Evolutionary conservation across 2,888 invertebrate species (phyloP), one percentile per base, ranked within the genome.

Genomic region (Thumatha senex): DNA sequence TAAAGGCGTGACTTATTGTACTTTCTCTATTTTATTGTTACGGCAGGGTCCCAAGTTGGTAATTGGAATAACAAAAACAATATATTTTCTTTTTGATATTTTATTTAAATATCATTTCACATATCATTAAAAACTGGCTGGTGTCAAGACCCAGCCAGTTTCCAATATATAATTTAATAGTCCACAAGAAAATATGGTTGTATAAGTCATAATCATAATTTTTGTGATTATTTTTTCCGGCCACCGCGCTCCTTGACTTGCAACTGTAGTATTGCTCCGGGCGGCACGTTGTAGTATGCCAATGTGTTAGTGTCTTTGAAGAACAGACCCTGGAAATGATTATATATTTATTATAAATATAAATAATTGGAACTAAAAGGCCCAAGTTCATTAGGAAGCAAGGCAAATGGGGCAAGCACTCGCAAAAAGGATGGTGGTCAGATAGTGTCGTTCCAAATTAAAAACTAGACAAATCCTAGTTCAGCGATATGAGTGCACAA

Each of bases 231-330:
- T 82, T 99, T 99, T 91, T 99, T 99, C 51, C 99, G 93, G 13
- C 99, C 99, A 78, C 99, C 99, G 86, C 99, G 95, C 86, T 99
- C 99, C 87, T 99, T 99, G 48, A 99, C 94, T 80, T 98, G 96
- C 56, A 99, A 92, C 65, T 96, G 96, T 35, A 99, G 94, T 9
- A 95, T 92, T 0, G 96, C 96, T 46, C 96, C 97, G 31, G 96
- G 96, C 9, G 95, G 93, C 58, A 99, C 94, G 88, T 99, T 99
- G 92, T 99, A 99, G 91, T 96, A 99, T 0, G 98, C 99, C 85
- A 99, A 92, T 0, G 96, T 95, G 79, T 98, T 98, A 46, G 95
- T 97, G 87, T 99, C 99, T 83, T 99, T 99, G 92, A 99, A 97
- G 93, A 99, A 99, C 89, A 99, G 94, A 33, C 99, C 98, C 97